Evolutionary conservation across 2,113 vertebrate species (phyloP), one percentile per base, ranked within the genome.

Genomic region (Dipodomys stephensi): DNA sequence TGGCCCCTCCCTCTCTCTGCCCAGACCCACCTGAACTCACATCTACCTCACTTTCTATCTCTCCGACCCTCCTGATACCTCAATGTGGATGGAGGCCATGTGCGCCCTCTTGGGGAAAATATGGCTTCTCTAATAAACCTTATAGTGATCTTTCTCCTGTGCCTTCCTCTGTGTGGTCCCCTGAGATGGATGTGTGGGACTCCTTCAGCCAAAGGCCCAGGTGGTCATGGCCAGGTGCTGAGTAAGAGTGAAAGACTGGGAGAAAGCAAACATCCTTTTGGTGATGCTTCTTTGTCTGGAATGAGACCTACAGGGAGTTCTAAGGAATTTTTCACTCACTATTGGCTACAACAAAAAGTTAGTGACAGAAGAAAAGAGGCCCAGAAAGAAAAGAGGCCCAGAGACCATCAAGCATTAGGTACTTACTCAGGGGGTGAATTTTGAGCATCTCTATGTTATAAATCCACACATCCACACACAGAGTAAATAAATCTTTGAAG

Each of bases 301-400:
- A 16, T 57, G 15, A 18, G 2, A 20, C 5, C 68, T n/a, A 39
- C 8, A 35, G 18, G 46, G 28, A 67, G 28, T 32, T 19, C 49
- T n/a, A 30, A 64, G 7, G 60, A 83, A 72, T 46, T 71, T 22
- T 35, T 73, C 28, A 85, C 18, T 19, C 0, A 12, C 53, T 16
- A 57, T 57, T 3, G 3, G n/a, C 73, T 77, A 0, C 10, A 72
- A 7, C 3, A 46, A 69, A 81, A 60, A 80, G n/a, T 44, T 23
- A 68, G 53, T 4, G 12, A 79, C 39, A 49, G 85, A 71, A 71
- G 2, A 4, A 1, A 78, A 76, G 15, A 80, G 44, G 57, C 0
- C 22, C 6, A 0, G 19, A 15, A 71, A 71, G 2, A 4, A 1
- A 78, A 76, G 15, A 80, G 44, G 57, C 0, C 22, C 6, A 0